These are phyloP conservation scores for Hypsibius dujardini DNA, from an alignment of 1,140 invertebrate genomes.

Conservation along the genomic window DNA sequence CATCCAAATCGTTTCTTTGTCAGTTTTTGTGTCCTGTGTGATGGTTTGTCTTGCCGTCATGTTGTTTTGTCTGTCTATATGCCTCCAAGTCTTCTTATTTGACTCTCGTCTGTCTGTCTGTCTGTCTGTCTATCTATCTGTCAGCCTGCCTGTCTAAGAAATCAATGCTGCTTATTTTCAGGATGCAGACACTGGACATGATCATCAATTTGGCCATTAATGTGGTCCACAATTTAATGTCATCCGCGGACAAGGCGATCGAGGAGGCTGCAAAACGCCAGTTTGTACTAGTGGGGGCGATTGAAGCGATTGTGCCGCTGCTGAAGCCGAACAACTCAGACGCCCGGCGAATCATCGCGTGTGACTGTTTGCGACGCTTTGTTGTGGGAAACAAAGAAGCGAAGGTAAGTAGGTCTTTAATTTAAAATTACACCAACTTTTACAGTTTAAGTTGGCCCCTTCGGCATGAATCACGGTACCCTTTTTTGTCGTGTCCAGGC, in stretches of 20 bases:
- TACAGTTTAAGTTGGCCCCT: neutral
- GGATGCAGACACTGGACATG: slow-evolving; percentile 78
- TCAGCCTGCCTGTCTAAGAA: too few relatives aligned
- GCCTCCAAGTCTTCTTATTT: too few relatives aligned
- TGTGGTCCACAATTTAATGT: slow-evolving; percentile 87
- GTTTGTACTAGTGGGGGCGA: slow-evolving; percentile 40
- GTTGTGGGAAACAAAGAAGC: slow-evolving; percentile 96
- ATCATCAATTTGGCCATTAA: slow-evolving; percentile 96
- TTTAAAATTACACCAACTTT: too few relatives aligned
- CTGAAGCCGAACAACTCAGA: slow-evolving; percentile 78
- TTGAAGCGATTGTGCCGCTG: slow-evolving; percentile 94
- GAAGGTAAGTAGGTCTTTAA: slow-evolving; percentile 38
- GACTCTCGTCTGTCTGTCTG: too few relatives aligned
- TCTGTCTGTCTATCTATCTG: too few relatives aligned
- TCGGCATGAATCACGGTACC: too few relatives aligned
- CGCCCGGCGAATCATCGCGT: slow-evolving; percentile 93
- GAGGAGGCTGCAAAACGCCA: slow-evolving; percentile 83
- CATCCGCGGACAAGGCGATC: slow-evolving; percentile 94
- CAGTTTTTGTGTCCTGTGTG: too few relatives aligned
- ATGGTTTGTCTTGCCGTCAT: too few relatives aligned
- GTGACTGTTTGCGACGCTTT: slow-evolving; percentile 91
- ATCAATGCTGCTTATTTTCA: too few relatives aligned
- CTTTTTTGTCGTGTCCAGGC: slow-evolving; percentile 33
- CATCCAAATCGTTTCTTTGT: too few relatives aligned
- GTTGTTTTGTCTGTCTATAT: too few relatives aligned